Percentiles rank a stretch among this genome's conserved stretches.
Evolutionary conservation across 2,113 vertebrate genomes (phyloP).

Genomic region (Podarcis cretensis): DNA sequence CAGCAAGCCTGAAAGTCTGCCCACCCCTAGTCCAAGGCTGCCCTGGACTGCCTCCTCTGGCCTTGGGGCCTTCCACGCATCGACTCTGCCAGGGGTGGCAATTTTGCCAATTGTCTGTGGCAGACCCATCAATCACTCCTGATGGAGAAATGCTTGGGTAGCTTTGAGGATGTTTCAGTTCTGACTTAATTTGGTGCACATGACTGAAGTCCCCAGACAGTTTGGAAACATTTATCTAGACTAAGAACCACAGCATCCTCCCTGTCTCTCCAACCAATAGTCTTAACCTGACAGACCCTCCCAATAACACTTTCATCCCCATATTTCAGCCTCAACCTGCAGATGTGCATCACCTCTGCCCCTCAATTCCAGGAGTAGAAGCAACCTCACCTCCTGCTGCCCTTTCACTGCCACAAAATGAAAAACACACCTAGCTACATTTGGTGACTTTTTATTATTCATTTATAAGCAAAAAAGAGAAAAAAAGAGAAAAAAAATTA

Average conservation of each 20-base stretch:
- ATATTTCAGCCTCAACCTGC: background rate
- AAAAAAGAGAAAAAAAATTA: constrained; percentile 14
- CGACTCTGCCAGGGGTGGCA: too few species aligned
- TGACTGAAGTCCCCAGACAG: background rate
- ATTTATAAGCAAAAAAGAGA: constrained; percentile 36
- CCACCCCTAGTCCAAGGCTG: background rate
- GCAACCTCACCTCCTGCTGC: background rate
- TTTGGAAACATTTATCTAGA: background rate
- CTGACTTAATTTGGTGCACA: background rate
- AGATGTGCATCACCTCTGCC: background rate
- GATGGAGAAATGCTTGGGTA: background rate
- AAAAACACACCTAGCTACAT: background rate
- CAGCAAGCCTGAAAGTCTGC: too few species aligned
- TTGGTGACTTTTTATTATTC: constrained; percentile 37
- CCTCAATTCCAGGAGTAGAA: background rate
- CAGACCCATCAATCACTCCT: background rate
- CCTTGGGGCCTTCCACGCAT: too few species aligned
- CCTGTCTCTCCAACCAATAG: background rate
- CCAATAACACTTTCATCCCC: background rate
- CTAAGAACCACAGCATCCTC: background rate
- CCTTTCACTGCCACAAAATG: background rate
- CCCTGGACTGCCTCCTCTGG: too few species aligned
- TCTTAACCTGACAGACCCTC: background rate
- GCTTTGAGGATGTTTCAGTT: too few species aligned
- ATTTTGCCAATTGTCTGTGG: background rate